Evolutionary conservation across 2,797 vertebrate genomes (phyloP).

Genomic region (Perodicticus potto): DNA sequence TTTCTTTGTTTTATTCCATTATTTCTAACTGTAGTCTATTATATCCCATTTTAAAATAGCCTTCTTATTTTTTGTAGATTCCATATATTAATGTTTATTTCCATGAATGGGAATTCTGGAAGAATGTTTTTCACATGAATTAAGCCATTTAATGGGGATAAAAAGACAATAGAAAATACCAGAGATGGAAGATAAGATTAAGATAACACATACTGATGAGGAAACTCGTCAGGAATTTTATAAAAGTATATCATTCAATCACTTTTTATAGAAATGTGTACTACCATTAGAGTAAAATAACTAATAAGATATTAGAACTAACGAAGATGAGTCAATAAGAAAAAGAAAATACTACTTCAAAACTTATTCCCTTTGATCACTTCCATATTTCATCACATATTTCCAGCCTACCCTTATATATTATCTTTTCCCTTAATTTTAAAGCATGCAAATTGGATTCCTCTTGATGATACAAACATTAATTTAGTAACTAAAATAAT

Average conservation of each 20-base stretch:
- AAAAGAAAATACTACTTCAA: conserved; percentile 6
- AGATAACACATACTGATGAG: conserved; percentile 40
- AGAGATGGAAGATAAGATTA: conserved; percentile 64
- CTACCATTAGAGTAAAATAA: not conserved
- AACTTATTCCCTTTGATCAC: not conserved
- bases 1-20: conserved; percentile 53
- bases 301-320: conserved; percentile 35
- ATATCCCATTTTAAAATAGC: conserved; percentile 33
- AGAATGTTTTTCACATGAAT: conserved; percentile 51
- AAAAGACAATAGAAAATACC: conserved; percentile 5
- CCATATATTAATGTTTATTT: conserved; percentile 63
- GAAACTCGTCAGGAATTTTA: conserved; percentile 43
- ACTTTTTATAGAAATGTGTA: conserved; percentile 40
- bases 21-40: conserved; percentile 66
- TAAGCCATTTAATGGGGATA: conserved; percentile 35
- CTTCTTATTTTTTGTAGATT: conserved; percentile 31
- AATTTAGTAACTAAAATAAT: not conserved
- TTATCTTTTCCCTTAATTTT: not conserved
- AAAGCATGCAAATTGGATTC: not conserved
- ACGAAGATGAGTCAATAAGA: not conserved
- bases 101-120: not conserved
- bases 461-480: not conserved
- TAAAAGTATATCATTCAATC: not conserved
- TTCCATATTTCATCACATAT: not conserved
- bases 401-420: not conserved